Evolutionary conservation across 2,888 invertebrate genomes (phyloP), one percentile per base, ranked within the genome.

Genomic region (Nomada ferruginata): DNA sequence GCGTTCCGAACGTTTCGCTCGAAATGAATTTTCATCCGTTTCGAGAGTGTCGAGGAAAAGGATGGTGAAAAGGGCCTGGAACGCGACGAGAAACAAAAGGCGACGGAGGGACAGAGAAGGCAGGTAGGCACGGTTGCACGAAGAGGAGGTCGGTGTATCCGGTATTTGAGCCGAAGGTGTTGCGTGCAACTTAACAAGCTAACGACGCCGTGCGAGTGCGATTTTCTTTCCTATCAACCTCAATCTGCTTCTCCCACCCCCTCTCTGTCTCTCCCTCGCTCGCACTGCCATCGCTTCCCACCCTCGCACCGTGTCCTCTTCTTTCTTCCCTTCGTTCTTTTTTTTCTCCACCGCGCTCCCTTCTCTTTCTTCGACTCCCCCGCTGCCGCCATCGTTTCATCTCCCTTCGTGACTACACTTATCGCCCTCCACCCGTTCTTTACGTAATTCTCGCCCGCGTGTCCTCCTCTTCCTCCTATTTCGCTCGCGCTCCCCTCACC

Each of bases 181-280:
- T 93, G 93, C 93, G 93, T 93, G 93, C 93, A 91, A 93, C 92
- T 93, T 93, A 93, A 93, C 93, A 92, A 93, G 93, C 93, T 92
- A 93, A 93, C 93, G 93, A 93, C 91, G 93, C 91, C 91, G 91
- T 91, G 92, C 92, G 93, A 92, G 91, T 90, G 92, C 93, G 93
- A 93, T 93, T 93, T 93, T 93, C 93, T 93, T 92, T 93, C 91
- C 92, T 93, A 93, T 93, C 93, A 91, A 91, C 89, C 90, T 91
- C 92, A 91, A 93, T 93, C 93, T 93, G 90, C 93, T 92, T 92
- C 92, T 92, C 92, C 90, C 91, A 90, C 88, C 83, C 86, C 87
- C 89, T 81, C 79, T 79, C 83, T 61, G 55, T 63, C 76, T 57
- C 65, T 44, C 36, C 36, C 7, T 36, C 36, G 36, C 36, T 63